Base-by-base conservation (phyloP, 2,113 vertebrate species). In the Silurus asotus region DNA sequence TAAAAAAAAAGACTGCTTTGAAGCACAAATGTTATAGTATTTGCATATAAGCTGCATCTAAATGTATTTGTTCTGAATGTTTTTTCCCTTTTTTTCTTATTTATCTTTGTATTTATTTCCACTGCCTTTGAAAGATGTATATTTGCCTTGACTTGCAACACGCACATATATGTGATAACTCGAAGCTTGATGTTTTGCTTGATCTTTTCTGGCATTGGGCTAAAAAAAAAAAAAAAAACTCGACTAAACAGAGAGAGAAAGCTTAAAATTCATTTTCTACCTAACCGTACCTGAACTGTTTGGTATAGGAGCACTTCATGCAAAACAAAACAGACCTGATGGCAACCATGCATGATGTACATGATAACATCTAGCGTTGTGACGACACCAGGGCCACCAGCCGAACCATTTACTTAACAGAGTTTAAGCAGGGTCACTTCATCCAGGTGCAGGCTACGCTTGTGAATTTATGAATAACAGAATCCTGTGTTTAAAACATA, bases 71-170 rank as follows among this genome's bases (percentile, higher is more conserved):
- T 76, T 76, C 61, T 75, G 19, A 87, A 61, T 59, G 53, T 74
- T 88, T 62, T 48, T 19, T 7, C 0, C 49, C 5, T 72, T 69
- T 75, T 61, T 85, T 75, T 85, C 81, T 87, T 90, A 87, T 88
- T 84, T 87, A 84, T 83, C 62, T 84, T 84, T 25, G 53, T 90
- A 87, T 90, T 89, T 90, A 90, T 90, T 90, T 90, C 78, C 23
- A 58, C 65, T 70, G 65, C 81, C 37, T 65, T 76, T 59, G 23
- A 64, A 11, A 64, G 59, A 75, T 87, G 56, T 74, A 82, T 84
- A 78, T 78, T 77, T 78, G 75, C 15, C 17, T 14, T 78, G 55
- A 59, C 28, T 72, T 83, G 25, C 15, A 9, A 70, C 8, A 51
- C 23, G 6, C 51, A 53, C 23, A 69, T 78, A 28, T 20, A 55